These are phyloP conservation scores for Protobothrops flavoviridis DNA, from an alignment of 2,113 vertebrate species.

Conservation along the genomic window DNA sequence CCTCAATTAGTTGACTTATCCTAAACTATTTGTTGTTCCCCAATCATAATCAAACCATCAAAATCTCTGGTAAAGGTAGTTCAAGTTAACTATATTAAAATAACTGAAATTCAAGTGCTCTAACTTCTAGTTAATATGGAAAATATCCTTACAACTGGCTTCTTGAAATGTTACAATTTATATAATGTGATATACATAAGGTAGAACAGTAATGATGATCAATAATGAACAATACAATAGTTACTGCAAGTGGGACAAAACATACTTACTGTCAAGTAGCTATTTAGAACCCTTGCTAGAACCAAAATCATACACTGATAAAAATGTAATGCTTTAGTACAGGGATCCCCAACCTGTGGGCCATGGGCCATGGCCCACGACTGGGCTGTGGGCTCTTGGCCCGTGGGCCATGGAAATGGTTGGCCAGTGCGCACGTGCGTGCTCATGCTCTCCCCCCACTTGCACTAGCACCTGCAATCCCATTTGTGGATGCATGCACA, in stretches of 20 bases:
- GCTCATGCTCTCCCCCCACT: too few species aligned
- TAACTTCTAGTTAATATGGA: not conserved
- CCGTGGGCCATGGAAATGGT: too few species aligned
- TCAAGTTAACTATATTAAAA: not conserved
- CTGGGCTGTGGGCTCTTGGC: too few species aligned
- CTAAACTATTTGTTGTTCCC: not conserved
- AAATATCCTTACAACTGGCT: not conserved
- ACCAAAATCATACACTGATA: not conserved
- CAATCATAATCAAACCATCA: not conserved
- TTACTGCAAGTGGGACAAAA: not conserved
- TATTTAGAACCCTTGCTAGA: not conserved
- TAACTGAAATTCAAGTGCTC: not conserved
- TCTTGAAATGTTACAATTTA: not conserved
- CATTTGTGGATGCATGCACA: too few species aligned
- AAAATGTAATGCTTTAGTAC: not conserved
- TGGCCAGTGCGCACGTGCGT: too few species aligned
- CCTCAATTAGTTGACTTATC: not conserved
- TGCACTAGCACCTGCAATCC: too few species aligned
- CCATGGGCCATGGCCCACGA: too few species aligned
- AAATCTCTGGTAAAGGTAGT: not conserved
- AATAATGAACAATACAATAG: not conserved
- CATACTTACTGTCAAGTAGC: not conserved
- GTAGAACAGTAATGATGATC: not conserved
- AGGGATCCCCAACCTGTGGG: too few species aligned
- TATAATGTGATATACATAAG: not conserved